Conservation (phyloP, 2,888 invertebrate species). For the Polydrusus cervinus region DNA sequence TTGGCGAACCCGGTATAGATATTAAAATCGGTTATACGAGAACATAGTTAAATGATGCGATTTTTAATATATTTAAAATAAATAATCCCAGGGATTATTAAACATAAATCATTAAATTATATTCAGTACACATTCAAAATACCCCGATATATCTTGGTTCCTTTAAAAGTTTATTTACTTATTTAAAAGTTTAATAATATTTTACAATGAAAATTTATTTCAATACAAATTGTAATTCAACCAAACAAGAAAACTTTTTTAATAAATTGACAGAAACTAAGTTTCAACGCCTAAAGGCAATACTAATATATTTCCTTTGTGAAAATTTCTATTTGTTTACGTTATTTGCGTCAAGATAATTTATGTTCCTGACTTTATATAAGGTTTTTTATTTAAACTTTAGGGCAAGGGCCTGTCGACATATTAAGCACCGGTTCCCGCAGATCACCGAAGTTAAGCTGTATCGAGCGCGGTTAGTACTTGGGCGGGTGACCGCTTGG, state of each 20-base stretch:
- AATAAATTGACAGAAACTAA: background rate
- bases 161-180: background rate
- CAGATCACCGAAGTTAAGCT: no score
- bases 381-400: background rate
- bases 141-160: no score
- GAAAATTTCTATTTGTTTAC: background rate
- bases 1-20: no score
- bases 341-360: background rate
- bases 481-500: no score
- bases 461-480: no score
- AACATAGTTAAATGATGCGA: no score
- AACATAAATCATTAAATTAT: background rate
- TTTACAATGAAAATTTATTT: background rate
- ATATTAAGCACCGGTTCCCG: no score
- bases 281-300: background rate
- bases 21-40: no score
- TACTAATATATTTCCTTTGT: background rate
- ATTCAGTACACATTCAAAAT: no score
- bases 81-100: no score
- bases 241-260: background rate
- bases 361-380: background rate
- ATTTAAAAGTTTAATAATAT: constrained; percentile 18
- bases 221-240: background rate
- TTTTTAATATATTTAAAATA: no score
- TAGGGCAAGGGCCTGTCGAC: no score